Evolutionary conservation across 2,113 vertebrate genomes (phyloP), one percentile per base, ranked within the genome.

Genomic region (Thunnus thynnus): DNA sequence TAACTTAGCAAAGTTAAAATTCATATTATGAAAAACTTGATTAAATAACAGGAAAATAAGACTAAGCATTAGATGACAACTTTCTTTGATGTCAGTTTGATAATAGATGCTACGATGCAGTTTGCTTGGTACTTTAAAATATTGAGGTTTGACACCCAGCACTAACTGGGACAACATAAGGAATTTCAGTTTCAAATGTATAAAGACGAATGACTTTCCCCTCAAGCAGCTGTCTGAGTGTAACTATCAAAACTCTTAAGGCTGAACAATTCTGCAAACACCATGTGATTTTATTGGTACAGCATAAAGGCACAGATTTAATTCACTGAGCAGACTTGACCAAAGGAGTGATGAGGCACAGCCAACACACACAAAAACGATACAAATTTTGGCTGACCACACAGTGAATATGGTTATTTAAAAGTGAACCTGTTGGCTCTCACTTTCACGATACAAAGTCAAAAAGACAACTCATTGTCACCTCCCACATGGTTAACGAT

Each of bases 231-330:
- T 48, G 14, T 30, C 3, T 11, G 7, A 11, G 44, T 64, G 16
- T 20, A 3, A 48, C 17, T 32, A 82, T 62, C 9, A 82, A 77
- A 47, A 84, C 25, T 71, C 9, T 44, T 3, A 55, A 78, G 3
- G 17, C 47, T 25, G 25, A 62, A 55, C 5, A 4, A 41, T 69
- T 87, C 70, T 89, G 81, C 83, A 86, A 87, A 90, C 90, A 90
- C 73, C 55, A 16, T 72, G 72, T 84, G 65, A 87, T 85, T 92
- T 94, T 89, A 93, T 84, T 91, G 82, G 72, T 90, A 88, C 76
- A 89, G 83, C 65, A 76, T 88, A 83, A 88, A 89, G 86, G 87
- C 88, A 91, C 79, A 90, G 64, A 80, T 85, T 90, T 70, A 44
- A 81, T 79, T 84, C 78, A 87, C 77, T 84, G 86, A 89, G 77